phyloP scores from a whole-genome alignment of 2,888 invertebrate genomes.

The Drosophila mimica region DNA sequence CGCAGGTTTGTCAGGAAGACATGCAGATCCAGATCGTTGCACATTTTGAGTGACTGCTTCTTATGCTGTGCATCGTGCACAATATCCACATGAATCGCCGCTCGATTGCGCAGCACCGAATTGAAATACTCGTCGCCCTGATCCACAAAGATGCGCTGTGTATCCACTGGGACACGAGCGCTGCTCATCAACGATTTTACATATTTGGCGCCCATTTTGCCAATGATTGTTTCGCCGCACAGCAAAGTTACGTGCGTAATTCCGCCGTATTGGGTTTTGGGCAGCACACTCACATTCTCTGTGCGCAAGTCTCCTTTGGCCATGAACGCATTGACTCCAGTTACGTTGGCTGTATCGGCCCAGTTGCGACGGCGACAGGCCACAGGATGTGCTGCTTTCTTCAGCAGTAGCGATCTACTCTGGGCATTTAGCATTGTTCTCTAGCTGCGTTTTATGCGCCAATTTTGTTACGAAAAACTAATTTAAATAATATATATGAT shows the following conservation, averaged over 20 bases:
- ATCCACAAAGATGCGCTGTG: conserved; percentile 61
- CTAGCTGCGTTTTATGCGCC: neutral
- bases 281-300: conserved; percentile 46
- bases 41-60: conserved; percentile 57
- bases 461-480: conserved; percentile 23
- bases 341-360: conserved; percentile 1
- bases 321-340: conserved; percentile 25
- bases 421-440: conserved; percentile 24
- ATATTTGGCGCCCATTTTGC: conserved; percentile 66
- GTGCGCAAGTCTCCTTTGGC: conserved; percentile 51
- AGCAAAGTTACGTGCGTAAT: conserved; percentile 67
- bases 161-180: conserved; percentile 70
- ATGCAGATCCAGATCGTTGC: conserved; percentile 67
- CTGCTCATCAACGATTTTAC: conserved; percentile 63
- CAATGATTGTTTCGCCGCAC: conserved; percentile 65
- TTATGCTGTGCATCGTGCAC: conserved; percentile 61
- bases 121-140: conserved; percentile 59
- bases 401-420: neutral
- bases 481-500: neutral
- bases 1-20: conserved; percentile 66
- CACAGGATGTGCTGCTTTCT: neutral
- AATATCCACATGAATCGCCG: conserved; percentile 72
- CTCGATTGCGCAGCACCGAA: conserved; percentile 74
- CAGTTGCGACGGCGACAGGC: neutral
- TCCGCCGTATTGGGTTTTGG: conserved; percentile 73